Percentiles rank a stretch among this genome's conserved stretches.
These are phyloP conservation scores for Rugalucina vietnamica DNA, from an alignment of 2,888 invertebrate species.

Conservation along the genomic window DNA sequence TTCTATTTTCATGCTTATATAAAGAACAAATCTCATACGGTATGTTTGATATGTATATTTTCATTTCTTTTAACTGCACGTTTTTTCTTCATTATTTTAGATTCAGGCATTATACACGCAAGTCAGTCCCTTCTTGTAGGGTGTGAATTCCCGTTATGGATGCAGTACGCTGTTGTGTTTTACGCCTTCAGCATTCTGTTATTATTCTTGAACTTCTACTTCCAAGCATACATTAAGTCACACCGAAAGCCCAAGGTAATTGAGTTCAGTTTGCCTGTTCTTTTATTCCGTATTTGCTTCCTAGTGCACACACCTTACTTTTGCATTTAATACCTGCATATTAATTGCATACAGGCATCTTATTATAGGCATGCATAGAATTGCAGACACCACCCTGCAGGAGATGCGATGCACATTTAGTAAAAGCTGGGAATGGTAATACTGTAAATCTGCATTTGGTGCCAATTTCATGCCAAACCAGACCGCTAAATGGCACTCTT, in stretches of 20 bases:
- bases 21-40: conserved; percentile 62
- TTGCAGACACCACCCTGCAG: no score
- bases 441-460: no score
- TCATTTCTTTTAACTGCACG: neutral
- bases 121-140: conserved; percentile 91
- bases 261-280: no score
- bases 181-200: conserved; percentile 82
- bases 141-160: conserved; percentile 92
- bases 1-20: conserved; percentile 95
- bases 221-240: conserved; percentile 82
- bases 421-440: no score
- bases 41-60: conserved; percentile 24
- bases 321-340: no score
- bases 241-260: conserved; percentile 14
- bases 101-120: conserved; percentile 95
- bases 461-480: no score
- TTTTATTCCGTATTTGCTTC: no score
- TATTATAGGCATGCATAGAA: no score
- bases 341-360: no score
- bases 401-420: no score
- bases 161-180: conserved; percentile 83
- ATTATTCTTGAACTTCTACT: conserved; percentile 84
- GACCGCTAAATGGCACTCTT: no score
- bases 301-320: no score
- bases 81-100: conserved; percentile 85